Percentiles rank a stretch among this genome's conserved stretches.
These are phyloP conservation scores for Molanna angustata DNA, from an alignment of 2,888 invertebrate species.

Conservation along the genomic window DNA sequence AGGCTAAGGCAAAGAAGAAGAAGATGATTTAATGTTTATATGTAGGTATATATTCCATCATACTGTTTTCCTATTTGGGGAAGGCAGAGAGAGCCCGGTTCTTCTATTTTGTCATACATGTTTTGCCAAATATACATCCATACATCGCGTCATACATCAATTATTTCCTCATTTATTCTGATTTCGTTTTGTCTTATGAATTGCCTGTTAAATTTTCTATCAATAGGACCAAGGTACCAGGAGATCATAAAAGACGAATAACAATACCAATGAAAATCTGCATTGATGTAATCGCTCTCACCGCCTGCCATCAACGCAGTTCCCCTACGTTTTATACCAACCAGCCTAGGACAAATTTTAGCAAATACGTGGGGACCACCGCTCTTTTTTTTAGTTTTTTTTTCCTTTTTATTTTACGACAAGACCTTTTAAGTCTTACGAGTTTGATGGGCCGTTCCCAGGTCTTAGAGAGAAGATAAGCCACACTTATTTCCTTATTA, in stretches of 20 bases:
- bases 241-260: constrained; percentile 12
- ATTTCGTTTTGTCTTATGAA: background rate
- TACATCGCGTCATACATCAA: no score
- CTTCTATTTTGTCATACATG: no score
- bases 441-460: constrained; percentile 32
- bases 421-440: constrained; percentile 33
- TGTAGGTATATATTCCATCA: no score
- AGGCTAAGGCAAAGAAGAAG: no score
- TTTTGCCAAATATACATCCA: no score
- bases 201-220: background rate
- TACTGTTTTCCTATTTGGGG: no score
- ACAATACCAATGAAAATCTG: constrained; percentile 1
- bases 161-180: no score
- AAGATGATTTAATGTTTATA: no score
- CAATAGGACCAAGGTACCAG: constrained; percentile 1
- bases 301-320: background rate
- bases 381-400: constrained; percentile 14
- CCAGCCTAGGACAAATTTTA: no score
- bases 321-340: no score
- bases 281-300: constrained; percentile 10
- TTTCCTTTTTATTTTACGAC: constrained; percentile 27
- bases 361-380: constrained; percentile 8
- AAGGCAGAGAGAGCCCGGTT: no score
- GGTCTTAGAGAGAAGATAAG: constrained; percentile 32
- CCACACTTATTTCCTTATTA: constrained; percentile 33